Percentiles rank a stretch among this genome's conserved stretches.
Conservation (phyloP, 1,140 invertebrate species). For the Drosophila mauritiana region DNA sequence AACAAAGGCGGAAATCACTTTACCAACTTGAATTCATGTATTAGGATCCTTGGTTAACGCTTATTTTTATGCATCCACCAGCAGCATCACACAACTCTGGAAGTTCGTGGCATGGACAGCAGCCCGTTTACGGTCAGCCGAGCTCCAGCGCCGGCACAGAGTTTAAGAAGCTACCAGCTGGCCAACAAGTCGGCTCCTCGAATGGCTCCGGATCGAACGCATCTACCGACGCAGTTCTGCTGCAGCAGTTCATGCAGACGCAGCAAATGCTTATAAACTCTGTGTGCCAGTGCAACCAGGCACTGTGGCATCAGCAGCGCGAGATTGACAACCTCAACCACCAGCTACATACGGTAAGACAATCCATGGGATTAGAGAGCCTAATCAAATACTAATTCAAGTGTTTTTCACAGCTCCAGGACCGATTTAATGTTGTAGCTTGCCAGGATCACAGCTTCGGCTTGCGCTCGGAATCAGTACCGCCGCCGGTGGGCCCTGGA, state of each 20-base stretch:
- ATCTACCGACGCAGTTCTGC: slow-evolving; percentile 76
- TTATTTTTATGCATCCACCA: too few species aligned
- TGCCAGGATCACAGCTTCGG: slow-evolving; percentile 62
- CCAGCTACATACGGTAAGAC: slow-evolving; percentile 69
- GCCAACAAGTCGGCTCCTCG: slow-evolving; percentile 43
- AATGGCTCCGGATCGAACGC: slow-evolving; percentile 57
- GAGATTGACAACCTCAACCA: slow-evolving; percentile 85
- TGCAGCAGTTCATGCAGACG: slow-evolving; percentile 86
- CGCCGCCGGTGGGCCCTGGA: slow-evolving; percentile 46
- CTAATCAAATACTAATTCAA: not conserved
- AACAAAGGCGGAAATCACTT: too few species aligned
- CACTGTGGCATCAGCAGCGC: slow-evolving; percentile 87
- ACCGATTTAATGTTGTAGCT: slow-evolving; percentile 57
- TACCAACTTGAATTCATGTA: too few species aligned
- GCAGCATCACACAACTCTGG: slow-evolving; percentile 36
- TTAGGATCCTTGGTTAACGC: too few species aligned
- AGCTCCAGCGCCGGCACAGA: slow-evolving; percentile 16
- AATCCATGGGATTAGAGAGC: not conserved
- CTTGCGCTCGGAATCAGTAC: slow-evolving; percentile 76
- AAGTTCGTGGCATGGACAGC: slow-evolving; percentile 53
- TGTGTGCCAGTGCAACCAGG: slow-evolving; percentile 88
- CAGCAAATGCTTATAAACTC: slow-evolving; percentile 87
- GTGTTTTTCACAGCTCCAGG: slow-evolving; percentile 60
- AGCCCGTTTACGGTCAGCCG: slow-evolving; percentile 46
- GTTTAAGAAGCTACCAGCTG: slow-evolving; percentile 16